Percentiles rank a stretch among this genome's conserved stretches.
Conservation (phyloP, 2,113 vertebrate genomes). For the Quiscalus mexicanus region DNA sequence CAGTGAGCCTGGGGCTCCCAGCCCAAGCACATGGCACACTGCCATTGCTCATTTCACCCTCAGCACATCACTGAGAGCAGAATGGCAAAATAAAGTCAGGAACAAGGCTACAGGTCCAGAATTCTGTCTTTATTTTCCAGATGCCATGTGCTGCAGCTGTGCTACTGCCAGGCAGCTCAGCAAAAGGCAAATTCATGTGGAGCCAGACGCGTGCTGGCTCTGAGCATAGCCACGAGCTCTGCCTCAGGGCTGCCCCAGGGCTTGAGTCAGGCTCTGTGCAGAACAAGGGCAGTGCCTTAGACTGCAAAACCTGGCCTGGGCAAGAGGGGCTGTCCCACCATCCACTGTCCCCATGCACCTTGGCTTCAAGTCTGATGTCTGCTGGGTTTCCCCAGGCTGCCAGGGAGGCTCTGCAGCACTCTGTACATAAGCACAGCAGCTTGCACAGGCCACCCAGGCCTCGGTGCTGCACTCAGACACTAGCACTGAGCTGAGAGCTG, state of each 20-base stretch:
- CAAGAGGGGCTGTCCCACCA: not conserved
- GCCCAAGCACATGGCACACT: not conserved
- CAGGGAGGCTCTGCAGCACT: not conserved
- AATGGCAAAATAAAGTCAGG: not conserved
- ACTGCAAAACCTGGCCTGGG: not conserved
- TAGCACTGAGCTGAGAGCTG: not conserved
- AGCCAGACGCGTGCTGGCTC: not conserved
- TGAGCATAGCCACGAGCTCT: accelerated
- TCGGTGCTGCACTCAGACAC: not conserved
- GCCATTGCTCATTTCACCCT: not conserved
- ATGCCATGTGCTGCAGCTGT: not conserved
- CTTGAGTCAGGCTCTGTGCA: not conserved
- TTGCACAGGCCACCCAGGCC: not conserved
- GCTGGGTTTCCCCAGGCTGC: not conserved
- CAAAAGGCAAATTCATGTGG: not conserved
- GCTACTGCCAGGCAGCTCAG: not conserved
- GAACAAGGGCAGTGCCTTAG: not conserved
- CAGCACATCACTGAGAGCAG: not conserved
- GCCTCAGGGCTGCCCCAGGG: not conserved
- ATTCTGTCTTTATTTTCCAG: not conserved
- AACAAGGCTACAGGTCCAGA: not conserved
- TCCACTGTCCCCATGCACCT: not conserved
- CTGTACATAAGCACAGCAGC: not conserved
- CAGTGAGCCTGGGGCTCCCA: not conserved
- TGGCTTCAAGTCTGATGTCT: not conserved